A percentile compares a stretch with the other conserved stretches of the same genome.
Conservation (phyloP, 2,113 vertebrate species). For the Notechis scutatus region DNA sequence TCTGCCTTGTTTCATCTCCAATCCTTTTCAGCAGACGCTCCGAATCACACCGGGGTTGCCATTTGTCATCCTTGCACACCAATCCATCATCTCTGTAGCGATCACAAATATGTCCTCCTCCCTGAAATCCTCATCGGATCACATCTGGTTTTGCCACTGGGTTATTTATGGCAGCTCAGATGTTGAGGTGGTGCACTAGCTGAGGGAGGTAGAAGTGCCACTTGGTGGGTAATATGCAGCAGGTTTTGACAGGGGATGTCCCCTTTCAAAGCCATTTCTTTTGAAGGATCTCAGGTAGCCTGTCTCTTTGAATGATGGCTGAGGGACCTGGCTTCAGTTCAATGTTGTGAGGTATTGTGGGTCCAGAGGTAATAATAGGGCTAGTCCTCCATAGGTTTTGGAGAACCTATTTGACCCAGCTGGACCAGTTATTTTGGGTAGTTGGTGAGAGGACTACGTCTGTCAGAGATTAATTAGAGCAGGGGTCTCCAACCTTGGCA, state of each 20-base stretch:
- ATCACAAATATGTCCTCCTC: conserved; percentile 10
- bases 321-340: not conserved
- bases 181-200: conserved; percentile 13
- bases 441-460: not conserved
- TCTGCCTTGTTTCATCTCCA: fast-evolving
- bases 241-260: conserved; percentile 20
- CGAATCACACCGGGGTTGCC: not conserved
- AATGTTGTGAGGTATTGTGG: not conserved
- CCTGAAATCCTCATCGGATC: conserved; percentile 1
- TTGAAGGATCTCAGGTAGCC: not conserved
- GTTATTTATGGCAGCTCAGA: conserved; percentile 33
- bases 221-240: not conserved
- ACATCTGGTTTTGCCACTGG: conserved; percentile 31
- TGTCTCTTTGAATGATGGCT: conserved; percentile 20
- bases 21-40: not conserved
- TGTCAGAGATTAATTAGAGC: not conserved
- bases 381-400: not conserved
- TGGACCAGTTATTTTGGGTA: not conserved
- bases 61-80: conserved; percentile 26
- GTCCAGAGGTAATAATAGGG: not conserved
- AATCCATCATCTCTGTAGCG: conserved; percentile 17
- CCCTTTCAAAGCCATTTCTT: not conserved
- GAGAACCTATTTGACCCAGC: not conserved
- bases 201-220: conserved; percentile 15
- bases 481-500: too few species aligned